Evolutionary conservation across 1,140 invertebrate species (phyloP).

Genomic region (Sarcophaga bullata): DNA sequence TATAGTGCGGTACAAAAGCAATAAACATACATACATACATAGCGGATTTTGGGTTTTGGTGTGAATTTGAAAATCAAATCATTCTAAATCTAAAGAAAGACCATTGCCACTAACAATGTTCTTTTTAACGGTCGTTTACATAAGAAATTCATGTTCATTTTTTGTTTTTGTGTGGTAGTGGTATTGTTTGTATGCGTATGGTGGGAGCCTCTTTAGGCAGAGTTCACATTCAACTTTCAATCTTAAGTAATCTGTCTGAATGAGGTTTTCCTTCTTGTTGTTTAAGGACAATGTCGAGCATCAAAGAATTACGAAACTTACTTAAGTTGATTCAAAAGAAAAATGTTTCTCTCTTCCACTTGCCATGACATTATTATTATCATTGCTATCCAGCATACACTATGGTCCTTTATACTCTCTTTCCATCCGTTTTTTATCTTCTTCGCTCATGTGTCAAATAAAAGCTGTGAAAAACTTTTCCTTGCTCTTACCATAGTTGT

Average conservation of each 20-base stretch:
- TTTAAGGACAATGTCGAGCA: not conserved
- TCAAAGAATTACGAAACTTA: conserved; percentile 25
- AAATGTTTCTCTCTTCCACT: not conserved
- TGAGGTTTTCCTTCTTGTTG: conserved; percentile 16
- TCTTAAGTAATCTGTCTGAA: conserved; percentile 38
- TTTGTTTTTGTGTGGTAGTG: not conserved
- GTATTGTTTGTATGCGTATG: no score
- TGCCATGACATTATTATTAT: not conserved
- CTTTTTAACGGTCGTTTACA: conserved; percentile 39
- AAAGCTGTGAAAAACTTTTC: conserved; percentile 26
- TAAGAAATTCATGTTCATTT: conserved; percentile 30
- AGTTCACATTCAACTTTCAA: conserved; percentile 26
- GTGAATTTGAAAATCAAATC: not conserved
- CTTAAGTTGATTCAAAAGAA: not conserved
- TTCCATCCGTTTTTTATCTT: conserved; percentile 8
- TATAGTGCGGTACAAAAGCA: not conserved
- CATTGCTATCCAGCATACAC: not conserved
- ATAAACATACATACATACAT: not conserved
- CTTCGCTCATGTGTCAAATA: conserved; percentile 32
- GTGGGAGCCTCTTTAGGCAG: not conserved
- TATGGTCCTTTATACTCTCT: not conserved
- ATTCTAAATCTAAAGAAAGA: not conserved
- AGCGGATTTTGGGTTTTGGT: not conserved
- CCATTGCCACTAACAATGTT: not conserved
- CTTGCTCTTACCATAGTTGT: not conserved